Base-by-base conservation (phyloP, 1,140 invertebrate species). In the Lordiphosa mommai region DNA sequence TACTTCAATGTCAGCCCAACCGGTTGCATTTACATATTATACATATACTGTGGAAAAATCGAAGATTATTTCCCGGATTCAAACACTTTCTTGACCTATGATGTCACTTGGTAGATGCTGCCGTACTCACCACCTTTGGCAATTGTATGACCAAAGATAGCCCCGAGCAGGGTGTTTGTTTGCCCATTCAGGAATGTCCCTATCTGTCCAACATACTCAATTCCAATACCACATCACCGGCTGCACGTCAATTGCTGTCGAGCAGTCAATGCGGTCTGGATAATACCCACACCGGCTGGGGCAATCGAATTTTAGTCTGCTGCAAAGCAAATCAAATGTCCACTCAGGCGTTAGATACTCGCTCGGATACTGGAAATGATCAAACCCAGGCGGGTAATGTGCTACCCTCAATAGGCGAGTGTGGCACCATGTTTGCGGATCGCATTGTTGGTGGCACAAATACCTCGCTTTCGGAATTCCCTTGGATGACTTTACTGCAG, bases 401-500 rank as follows among this genome's bases (percentile, higher is more conserved):
- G 3, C 30, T 88, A 10, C 86, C 86, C 4, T 51, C 50, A 8
- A 61, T 57, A 1, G 80, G 68, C 2, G 63, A 82, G 16, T 91
- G 91, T 55, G 91, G 91, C 0, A 64, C 87, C 7, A 72, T 89
- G 16, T 87, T 82, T 4, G 84, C 84, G 3, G 88, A 91, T 72
- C 90, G 90, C 17, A 92, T 94, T 16, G 89, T 92, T 23, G 92
- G 92, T 4, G 93, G 93, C 6, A 87, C 90, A 37, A 86, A 88
- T 6, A 91, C 93, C 0, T 90, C 91, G 0, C 80, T 94, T 2
- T 91, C 91, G 40, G 93, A 94, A 65, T 94, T 92, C 74, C 93
- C 93, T 0, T 94, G 93, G 93, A 93, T 94, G 92, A 91, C 90
- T 0, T 72, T 93, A 0, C 48, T 94, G 4, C 61, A 67, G 32